Evolutionary conservation across 2,888 invertebrate genomes (phyloP).

Genomic region (Frankliniella intonsa): DNA sequence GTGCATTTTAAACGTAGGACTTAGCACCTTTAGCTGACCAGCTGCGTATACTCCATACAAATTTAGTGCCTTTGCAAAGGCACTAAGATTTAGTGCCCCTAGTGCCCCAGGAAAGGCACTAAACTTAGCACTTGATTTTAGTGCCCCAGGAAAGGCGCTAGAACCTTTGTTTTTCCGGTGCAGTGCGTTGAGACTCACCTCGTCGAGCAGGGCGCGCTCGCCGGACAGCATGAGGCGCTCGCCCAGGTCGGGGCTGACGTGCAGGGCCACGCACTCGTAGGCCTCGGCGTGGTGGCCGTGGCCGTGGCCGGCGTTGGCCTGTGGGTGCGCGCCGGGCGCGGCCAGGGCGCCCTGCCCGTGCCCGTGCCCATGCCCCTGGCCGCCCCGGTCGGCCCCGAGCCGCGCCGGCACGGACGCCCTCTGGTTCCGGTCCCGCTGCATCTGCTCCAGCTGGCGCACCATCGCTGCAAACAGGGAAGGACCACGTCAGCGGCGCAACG

Average conservation of each 20-base stretch:
- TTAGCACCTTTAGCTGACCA: no score
- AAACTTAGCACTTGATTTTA: no score
- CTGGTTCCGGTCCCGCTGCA: conserved; percentile 60
- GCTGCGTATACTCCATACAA: no score
- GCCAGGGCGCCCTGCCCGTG: neutral
- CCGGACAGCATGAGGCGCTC: conserved; percentile 78
- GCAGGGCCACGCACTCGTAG: conserved; percentile 74
- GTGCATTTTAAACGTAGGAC: no score
- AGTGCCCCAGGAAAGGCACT: no score
- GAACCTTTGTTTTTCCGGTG: no score
- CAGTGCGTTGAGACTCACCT: conserved; percentile 44
- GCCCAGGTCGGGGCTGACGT: conserved; percentile 74
- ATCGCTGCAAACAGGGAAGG: conserved; percentile 54
- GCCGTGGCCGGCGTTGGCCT: conserved; percentile 21
- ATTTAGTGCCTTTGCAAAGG: no score
- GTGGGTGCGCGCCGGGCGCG: neutral
- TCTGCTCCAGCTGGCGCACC: conserved; percentile 66
- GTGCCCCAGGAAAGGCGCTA: no score
- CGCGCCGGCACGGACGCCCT: conserved; percentile 38
- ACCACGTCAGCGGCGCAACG: neutral
- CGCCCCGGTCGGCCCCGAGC: conserved; percentile 32
- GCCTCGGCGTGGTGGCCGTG: conserved; percentile 43
- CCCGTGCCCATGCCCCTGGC: conserved; percentile 28
- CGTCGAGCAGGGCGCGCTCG: conserved; percentile 69
- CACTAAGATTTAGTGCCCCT: no score